Evolutionary conservation across 1,140 invertebrate species (phyloP), one percentile per base, ranked within the genome.

Genomic region (Bombus pascuorum): DNA sequence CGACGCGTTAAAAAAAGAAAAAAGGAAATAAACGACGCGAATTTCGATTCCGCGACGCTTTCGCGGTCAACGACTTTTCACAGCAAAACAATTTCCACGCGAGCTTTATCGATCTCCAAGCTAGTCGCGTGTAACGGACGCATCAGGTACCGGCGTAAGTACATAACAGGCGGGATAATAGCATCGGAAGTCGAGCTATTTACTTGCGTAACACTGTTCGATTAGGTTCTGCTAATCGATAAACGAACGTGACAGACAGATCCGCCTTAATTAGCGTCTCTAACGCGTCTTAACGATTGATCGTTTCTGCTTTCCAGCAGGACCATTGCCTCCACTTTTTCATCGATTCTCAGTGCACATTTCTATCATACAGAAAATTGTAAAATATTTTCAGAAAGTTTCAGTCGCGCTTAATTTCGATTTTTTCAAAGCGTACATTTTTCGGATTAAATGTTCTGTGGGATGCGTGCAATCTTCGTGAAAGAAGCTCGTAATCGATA

Each of bases 51-150:
- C 37, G 15, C 73, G 65, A 70, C n/a, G 59, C 34, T 90, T 90
- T 87, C 81, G 82, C 85, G 89, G 89, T 87, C 88, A 89, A 87
- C 76, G 81, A 89, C 86, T 89, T 90, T 87, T 66, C 59, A 62
- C 80, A 59, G 70, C 68, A 74, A 89, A 90, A 90, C 85, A 87
- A 90, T 89, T 82, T 83, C 78, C 77, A 85, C 74, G 70, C 74
- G 57, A 85, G 88, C 42, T 76, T 72, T 89, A 90, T 90, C 82
- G 89, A 90, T 89, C 78, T 44, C 75, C 81, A 53, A 75, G 66
- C 37, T 72, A 32, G 81, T 87, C 82, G 89, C 88, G 85, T 89
- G 89, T 85, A 77, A 59, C 81, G 72, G 78, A 89, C 88, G 85
- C 85, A 83, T 90, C 81, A 71, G 88, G 88, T 89, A 82, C 59